Percentiles rank a stretch among this genome's conserved stretches.
These are phyloP conservation scores for Rhogogaster chlorosoma DNA, from an alignment of 2,888 invertebrate species.

Conservation along the genomic window DNA sequence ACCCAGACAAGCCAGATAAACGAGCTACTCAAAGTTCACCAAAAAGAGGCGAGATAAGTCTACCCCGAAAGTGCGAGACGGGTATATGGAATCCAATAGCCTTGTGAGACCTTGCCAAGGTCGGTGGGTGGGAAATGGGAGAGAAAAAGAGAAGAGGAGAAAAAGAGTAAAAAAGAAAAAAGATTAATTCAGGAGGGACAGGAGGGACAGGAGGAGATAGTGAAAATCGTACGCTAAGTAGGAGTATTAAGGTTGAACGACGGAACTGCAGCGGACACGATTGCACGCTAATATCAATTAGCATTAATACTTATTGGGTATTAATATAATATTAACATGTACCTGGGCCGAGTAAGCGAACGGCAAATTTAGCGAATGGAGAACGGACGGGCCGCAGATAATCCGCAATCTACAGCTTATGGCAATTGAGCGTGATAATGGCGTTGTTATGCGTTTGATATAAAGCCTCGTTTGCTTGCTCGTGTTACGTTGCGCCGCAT, in stretches of 20 bases:
- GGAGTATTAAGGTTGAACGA: neutral
- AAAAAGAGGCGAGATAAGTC: conserved; percentile 11
- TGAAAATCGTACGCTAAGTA: neutral
- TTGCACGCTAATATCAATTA: conserved; percentile 63
- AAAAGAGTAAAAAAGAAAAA: neutral
- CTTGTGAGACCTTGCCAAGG: neutral
- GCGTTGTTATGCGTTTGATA: conserved; percentile 70
- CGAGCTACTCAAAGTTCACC: conserved; percentile 17
- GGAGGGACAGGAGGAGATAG: neutral
- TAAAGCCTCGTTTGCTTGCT: conserved; percentile 63
- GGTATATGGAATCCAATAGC: neutral
- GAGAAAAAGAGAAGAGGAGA: neutral
- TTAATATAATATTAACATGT: conserved; percentile 62
- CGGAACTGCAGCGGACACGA: conserved; percentile 33
- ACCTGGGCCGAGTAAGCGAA: conserved; percentile 35
- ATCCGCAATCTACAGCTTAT: conserved; percentile 71
- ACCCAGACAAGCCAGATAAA: conserved; percentile 8
- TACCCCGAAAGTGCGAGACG: neutral
- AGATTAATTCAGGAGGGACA: neutral
- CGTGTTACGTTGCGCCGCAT: conserved; percentile 55
- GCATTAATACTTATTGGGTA: conserved; percentile 67
- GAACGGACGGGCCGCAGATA: conserved; percentile 59
- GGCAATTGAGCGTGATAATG: conserved; percentile 66
- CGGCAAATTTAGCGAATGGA: conserved; percentile 42
- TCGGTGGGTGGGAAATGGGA: neutral